These are phyloP conservation scores for Myocastor coypus DNA, from an alignment of 2,113 vertebrate species.

Conservation along the genomic window DNA sequence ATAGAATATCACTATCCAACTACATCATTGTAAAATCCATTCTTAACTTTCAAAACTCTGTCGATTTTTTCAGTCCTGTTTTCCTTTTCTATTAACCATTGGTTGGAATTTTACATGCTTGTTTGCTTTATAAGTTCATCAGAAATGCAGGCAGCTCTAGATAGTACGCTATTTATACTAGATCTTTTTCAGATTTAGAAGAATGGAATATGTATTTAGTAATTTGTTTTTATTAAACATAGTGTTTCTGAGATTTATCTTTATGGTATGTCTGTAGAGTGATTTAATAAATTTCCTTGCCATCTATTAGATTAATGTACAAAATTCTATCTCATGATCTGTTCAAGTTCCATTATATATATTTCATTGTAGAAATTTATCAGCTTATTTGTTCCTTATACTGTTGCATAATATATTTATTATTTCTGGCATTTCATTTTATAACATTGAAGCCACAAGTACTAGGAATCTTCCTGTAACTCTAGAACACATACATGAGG, in stretches of 20 bases:
- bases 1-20: not conserved
- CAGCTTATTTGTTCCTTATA: constrained; percentile 4
- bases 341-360: not conserved
- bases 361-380: not conserved
- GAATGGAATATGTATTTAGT: not conserved
- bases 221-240: not conserved
- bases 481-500: not conserved
- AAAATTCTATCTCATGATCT: not conserved
- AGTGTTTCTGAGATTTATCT: constrained; percentile 14
- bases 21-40: not conserved
- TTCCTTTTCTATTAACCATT: not conserved
- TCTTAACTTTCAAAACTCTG: not conserved
- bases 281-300: not conserved
- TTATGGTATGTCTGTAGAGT: not conserved
- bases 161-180: not conserved
- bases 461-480: not conserved
- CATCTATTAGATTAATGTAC: not conserved
- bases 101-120: not conserved
- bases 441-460: not conserved
- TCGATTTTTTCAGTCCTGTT: not conserved
- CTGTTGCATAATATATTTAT: not conserved
- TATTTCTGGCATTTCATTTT: not conserved
- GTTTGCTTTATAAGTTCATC: not conserved
- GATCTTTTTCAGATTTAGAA: constrained; percentile 14
- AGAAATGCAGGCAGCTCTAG: not conserved